Percentiles rank a stretch among this genome's conserved stretches.
Evolutionary conservation across 2,113 vertebrate species (phyloP).

Genomic region (Trematocara stigmaticum): DNA sequence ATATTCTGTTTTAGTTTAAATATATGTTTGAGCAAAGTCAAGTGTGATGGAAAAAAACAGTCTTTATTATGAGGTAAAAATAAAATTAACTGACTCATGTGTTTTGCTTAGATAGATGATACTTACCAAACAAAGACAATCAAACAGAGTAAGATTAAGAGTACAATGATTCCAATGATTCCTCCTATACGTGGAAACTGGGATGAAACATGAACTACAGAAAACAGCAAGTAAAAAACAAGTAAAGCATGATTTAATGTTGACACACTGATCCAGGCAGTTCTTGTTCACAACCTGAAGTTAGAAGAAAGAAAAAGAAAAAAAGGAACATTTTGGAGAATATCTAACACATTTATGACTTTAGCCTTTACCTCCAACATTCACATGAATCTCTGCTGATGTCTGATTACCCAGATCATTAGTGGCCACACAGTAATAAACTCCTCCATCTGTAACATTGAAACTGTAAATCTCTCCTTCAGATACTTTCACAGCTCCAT

Average conservation of each 20-base stretch:
- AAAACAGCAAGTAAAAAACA: background rate
- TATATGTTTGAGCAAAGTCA: background rate
- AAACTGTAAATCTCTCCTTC: background rate
- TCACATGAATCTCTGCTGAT: fast-evolving
- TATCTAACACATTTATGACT: background rate
- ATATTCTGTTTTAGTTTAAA: background rate
- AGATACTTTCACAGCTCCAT: background rate
- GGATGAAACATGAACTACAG: background rate
- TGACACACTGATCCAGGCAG: background rate
- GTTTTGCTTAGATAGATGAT: background rate
- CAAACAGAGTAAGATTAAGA: background rate
- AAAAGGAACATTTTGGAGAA: background rate
- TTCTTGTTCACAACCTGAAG: background rate
- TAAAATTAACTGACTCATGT: background rate
- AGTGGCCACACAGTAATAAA: background rate
- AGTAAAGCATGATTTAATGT: background rate
- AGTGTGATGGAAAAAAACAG: background rate
- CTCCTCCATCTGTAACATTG: background rate
- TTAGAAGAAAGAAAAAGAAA: background rate
- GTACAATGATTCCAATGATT: background rate
- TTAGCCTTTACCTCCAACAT: background rate
- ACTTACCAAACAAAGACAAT: background rate
- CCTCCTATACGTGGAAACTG: background rate
- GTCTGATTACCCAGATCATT: background rate
- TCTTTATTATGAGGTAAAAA: background rate